phyloP scores from a whole-genome alignment of 2,888 invertebrate species.

The Volucella zonaria region DNA sequence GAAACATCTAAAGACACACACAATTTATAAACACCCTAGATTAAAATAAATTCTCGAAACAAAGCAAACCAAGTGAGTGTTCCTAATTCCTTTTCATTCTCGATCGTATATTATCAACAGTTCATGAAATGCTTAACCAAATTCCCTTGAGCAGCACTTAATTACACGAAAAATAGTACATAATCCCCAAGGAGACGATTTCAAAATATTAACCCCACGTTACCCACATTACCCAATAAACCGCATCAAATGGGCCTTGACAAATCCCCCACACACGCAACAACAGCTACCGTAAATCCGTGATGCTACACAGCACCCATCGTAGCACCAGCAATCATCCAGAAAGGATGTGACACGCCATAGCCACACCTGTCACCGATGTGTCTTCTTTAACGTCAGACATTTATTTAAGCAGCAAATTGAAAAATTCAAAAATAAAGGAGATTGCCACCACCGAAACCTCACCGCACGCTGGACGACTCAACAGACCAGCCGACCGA shows the following conservation, averaged over 20 bases:
- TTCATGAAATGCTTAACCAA: neutral
- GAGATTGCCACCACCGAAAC: constrained; percentile 22
- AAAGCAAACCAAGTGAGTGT: too few relatives aligned
- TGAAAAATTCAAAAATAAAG: constrained; percentile 67
- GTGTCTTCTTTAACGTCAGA: constrained; percentile 71
- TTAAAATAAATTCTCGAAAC: too few relatives aligned
- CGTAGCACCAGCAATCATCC: constrained; percentile 63
- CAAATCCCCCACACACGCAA: constrained; percentile 65
- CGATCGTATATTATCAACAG: too few relatives aligned
- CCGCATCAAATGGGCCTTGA: constrained; percentile 63
- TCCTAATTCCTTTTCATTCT: too few relatives aligned
- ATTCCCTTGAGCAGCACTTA: constrained; percentile 3
- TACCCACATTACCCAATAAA: constrained; percentile 55
- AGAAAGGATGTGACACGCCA: constrained; percentile 71
- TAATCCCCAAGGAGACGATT: constrained; percentile 16
- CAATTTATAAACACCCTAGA: too few relatives aligned
- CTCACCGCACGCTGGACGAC: neutral
- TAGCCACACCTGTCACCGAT: constrained; percentile 72
- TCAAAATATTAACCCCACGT: constrained; percentile 50
- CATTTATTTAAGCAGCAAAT: constrained; percentile 73
- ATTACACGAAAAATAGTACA: constrained; percentile 20
- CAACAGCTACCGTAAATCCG: constrained; percentile 29
- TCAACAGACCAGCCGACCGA: constrained; percentile 19
- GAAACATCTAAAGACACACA: too few relatives aligned
- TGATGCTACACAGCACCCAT: constrained; percentile 42